A percentile compares a stretch with the other conserved stretches of the same genome.
phyloP scores from a whole-genome alignment of 2,888 invertebrate genomes.

The Cinara cedri region DNA sequence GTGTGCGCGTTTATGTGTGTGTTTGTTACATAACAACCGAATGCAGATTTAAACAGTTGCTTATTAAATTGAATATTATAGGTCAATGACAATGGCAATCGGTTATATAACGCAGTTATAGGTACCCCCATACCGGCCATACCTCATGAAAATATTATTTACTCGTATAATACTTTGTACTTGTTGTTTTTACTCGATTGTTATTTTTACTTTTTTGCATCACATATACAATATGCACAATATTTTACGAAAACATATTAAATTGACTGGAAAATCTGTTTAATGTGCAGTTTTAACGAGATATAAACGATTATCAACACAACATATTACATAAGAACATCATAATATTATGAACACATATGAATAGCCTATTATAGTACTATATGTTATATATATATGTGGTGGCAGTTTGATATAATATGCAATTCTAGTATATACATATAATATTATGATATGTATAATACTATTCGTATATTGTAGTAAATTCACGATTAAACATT shows the following conservation, averaged over 20 bases:
- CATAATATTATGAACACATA: not conserved
- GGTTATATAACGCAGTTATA: constrained; percentile 32
- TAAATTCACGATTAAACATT: too few relatives aligned
- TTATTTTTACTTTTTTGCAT: not conserved
- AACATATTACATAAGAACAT: not conserved
- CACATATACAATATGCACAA: not conserved
- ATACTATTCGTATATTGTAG: too few relatives aligned
- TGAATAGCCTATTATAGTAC: too few relatives aligned
- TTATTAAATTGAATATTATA: constrained; percentile 46
- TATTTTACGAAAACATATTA: not conserved
- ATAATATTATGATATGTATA: too few relatives aligned
- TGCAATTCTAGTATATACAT: too few relatives aligned
- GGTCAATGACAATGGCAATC: constrained; percentile 44
- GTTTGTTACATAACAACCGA: constrained; percentile 12
- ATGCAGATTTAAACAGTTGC: constrained; percentile 17
- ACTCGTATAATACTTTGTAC: not conserved
- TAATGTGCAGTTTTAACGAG: not conserved
- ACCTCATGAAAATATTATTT: constrained; percentile 1
- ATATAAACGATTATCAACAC: not conserved
- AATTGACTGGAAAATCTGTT: not conserved
- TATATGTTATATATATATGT: too few relatives aligned
- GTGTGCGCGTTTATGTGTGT: too few relatives aligned
- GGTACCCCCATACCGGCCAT: not conserved
- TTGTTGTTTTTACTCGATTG: not conserved
- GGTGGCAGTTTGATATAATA: too few relatives aligned